Conservation (phyloP, 1,140 invertebrate genomes). For the Ceratosolen fusciceps region DNA sequence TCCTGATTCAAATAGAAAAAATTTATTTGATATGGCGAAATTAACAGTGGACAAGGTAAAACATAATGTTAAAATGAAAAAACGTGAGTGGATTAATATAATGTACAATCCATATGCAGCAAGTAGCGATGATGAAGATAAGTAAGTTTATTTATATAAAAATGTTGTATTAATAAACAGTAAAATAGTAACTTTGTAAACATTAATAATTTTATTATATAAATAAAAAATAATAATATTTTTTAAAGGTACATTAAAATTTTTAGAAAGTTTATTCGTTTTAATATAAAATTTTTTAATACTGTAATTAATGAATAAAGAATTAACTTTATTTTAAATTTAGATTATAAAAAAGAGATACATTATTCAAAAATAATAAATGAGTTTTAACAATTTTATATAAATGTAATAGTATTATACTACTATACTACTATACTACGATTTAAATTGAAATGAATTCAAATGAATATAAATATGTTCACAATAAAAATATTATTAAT, state of each 20-base stretch:
- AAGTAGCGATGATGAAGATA: constrained; percentile 65
- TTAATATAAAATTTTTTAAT: no score
- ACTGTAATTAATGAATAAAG: no score
- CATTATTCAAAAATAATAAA: not conserved
- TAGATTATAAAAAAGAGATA: not conserved
- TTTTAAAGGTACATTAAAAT: not conserved
- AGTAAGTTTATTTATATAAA: constrained; percentile 63
- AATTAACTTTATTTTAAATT: not conserved
- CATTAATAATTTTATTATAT: not conserved
- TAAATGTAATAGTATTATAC: not conserved
- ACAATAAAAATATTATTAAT: not conserved
- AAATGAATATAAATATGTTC: not conserved
- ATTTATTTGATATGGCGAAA: constrained; percentile 73
- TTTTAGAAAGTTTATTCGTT: not conserved
- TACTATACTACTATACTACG: no score
- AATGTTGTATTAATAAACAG: not conserved
- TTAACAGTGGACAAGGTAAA: constrained; percentile 73
- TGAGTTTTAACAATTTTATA: not conserved
- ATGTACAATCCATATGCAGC: constrained; percentile 76
- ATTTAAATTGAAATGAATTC: not conserved
- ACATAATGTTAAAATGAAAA: constrained; percentile 74
- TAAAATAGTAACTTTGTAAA: not conserved
- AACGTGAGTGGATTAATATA: constrained; percentile 79
- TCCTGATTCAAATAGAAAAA: constrained; percentile 78
- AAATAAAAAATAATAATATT: constrained; percentile 7